phyloP scores from a whole-genome alignment of 1,140 invertebrate species.

The Diorhabda elongata region DNA sequence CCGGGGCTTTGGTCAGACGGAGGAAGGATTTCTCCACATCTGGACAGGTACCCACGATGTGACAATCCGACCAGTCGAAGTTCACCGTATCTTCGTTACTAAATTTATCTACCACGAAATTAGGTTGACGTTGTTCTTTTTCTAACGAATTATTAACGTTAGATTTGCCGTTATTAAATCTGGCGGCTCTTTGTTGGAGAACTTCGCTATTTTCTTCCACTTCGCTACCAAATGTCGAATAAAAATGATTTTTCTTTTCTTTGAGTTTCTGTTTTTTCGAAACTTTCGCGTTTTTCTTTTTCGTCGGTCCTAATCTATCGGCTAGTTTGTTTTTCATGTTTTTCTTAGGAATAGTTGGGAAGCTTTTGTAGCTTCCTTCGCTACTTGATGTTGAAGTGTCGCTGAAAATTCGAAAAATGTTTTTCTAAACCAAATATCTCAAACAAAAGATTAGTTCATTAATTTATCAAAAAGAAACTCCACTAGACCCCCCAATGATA shows the following conservation, averaged over 20 bases:
- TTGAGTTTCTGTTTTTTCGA: slow-evolving; percentile 54
- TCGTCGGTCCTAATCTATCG: slow-evolving; percentile 42
- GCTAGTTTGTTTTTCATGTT: slow-evolving; percentile 48
- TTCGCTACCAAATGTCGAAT: slow-evolving; percentile 63
- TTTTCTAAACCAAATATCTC: not conserved
- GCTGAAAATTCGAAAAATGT: slow-evolving; percentile 12
- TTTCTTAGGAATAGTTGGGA: slow-evolving; percentile 50
- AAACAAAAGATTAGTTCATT: not conserved
- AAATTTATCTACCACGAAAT: slow-evolving; percentile 48
- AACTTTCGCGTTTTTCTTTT: slow-evolving; percentile 33
- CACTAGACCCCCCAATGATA: slow-evolving; percentile 5
- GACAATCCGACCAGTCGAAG: slow-evolving; percentile 76
- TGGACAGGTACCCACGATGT: slow-evolving; percentile 88
- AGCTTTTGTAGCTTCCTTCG: slow-evolving; percentile 44
- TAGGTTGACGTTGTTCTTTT: slow-evolving; percentile 4
- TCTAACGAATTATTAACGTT: not conserved
- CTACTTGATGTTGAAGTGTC: slow-evolving; percentile 42
- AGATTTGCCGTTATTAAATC: slow-evolving; percentile 58
- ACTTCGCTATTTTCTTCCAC: slow-evolving; percentile 68
- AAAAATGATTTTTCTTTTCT: slow-evolving; percentile 61
- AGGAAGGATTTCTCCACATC: slow-evolving; percentile 94
- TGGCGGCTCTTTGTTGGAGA: slow-evolving; percentile 78
- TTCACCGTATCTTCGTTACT: slow-evolving; percentile 57
- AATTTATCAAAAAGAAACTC: slow-evolving; percentile 11
- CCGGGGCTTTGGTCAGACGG: slow-evolving; percentile 91